Percentiles rank a stretch among this genome's conserved stretches.
Evolutionary conservation across 2,113 vertebrate genomes (phyloP).

Genomic region (Trinectes maculatus): DNA sequence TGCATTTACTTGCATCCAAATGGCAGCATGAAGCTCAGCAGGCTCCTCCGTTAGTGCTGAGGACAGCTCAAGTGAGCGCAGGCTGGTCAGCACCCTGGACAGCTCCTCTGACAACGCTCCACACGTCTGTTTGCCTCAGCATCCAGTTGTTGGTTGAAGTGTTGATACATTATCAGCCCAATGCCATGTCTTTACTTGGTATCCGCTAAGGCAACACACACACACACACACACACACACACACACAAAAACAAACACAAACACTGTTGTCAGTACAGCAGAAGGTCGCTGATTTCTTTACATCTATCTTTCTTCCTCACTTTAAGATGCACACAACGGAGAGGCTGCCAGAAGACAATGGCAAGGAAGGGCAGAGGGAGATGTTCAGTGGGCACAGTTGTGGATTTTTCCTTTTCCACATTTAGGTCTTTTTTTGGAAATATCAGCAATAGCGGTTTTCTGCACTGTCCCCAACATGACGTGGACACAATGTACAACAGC

Average conservation of each 20-base stretch:
- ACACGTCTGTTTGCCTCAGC: slow-evolving; percentile 12
- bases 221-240: slow-evolving; percentile 3
- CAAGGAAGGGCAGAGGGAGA: neutral
- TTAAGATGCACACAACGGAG: slow-evolving; percentile 1
- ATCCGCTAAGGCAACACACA: slow-evolving; percentile 11
- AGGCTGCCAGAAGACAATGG: neutral
- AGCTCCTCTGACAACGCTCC: neutral
- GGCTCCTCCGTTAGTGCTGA: neutral
- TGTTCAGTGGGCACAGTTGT: neutral
- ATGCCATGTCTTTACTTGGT: slow-evolving; percentile 24
- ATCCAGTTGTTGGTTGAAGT: neutral
- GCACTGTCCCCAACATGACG: neutral
- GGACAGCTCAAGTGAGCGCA: neutral
- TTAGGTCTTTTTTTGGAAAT: neutral
- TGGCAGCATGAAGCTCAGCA: neutral
- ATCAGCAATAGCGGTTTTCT: neutral
- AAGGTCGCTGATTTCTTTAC: slow-evolving; percentile 5
- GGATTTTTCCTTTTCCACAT: neutral
- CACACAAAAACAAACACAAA: neutral
- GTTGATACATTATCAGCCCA: slow-evolving; percentile 29
- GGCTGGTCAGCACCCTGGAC: slow-evolving; percentile 8
- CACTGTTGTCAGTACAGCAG: slow-evolving; percentile 1
- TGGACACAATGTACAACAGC: neutral
- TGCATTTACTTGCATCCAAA: too few species aligned
- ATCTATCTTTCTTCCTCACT: slow-evolving; percentile 4